A percentile compares a stretch with the other conserved stretches of the same genome.
Evolutionary conservation across 2,113 vertebrate species (phyloP).

Genomic region (Struthio camelus): DNA sequence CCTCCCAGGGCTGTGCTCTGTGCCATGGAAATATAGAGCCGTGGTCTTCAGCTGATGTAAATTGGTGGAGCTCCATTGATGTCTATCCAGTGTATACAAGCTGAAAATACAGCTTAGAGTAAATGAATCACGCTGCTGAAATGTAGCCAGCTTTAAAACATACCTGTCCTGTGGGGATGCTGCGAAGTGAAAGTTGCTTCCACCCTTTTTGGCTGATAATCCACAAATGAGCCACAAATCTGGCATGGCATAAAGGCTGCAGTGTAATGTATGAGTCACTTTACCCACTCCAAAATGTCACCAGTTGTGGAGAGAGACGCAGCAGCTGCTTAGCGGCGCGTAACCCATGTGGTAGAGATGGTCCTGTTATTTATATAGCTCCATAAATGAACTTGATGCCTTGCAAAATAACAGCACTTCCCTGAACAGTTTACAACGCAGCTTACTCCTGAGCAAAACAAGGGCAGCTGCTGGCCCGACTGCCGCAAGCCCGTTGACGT

Average conservation of each 20-base stretch:
- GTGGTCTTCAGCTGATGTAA: not conserved
- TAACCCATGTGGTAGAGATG: not conserved
- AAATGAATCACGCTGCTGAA: not conserved
- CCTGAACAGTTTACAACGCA: not conserved
- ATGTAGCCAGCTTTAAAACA: not conserved
- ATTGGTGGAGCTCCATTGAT: not conserved
- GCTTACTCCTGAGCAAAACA: rapidly evolving
- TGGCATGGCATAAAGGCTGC: not conserved
- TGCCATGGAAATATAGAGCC: not conserved
- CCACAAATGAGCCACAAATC: not conserved
- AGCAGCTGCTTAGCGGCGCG: not conserved
- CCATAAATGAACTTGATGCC: not conserved
- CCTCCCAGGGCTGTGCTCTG: not conserved
- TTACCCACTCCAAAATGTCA: not conserved
- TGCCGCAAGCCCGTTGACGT: rapidly evolving
- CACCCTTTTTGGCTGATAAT: not conserved
- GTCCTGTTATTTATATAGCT: not conserved
- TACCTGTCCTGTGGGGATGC: not conserved
- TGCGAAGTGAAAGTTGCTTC: not conserved
- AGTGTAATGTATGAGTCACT: not conserved
- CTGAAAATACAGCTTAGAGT: not conserved
- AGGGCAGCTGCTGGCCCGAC: not conserved
- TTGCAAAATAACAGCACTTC: not conserved
- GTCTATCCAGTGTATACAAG: not conserved
- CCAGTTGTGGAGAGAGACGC: not conserved